Conservation (phyloP, 2,888 invertebrate genomes). For the Lithophane ornitopus region DNA sequence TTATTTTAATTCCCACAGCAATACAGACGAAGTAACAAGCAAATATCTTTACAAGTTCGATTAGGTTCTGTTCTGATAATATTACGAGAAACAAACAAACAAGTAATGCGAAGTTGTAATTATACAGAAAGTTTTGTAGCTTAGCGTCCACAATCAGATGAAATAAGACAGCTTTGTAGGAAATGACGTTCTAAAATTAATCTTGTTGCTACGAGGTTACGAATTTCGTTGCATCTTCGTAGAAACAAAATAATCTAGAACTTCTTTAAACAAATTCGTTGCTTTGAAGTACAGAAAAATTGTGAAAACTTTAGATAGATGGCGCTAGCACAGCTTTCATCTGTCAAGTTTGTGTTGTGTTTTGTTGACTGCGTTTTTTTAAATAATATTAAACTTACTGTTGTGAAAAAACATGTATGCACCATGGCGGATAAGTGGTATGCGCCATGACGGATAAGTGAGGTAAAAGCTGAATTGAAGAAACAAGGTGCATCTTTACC, state of each 20-base stretch:
- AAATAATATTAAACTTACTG: no score
- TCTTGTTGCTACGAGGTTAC: slow-evolving; percentile 48
- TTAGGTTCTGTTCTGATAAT: slow-evolving; percentile 27
- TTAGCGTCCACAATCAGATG: slow-evolving; percentile 5
- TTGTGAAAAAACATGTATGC: no score
- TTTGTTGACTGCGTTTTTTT: no score
- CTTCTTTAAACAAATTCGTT: background rate
- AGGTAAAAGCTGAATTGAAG: no score
- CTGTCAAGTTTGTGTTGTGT: no score
- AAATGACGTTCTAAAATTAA: slow-evolving; percentile 30
- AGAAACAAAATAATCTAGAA: slow-evolving; percentile 14
- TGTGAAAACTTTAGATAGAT: no score
- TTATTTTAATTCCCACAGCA: slow-evolving; percentile 27
- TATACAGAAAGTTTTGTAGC: background rate
- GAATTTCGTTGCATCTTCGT: slow-evolving; percentile 51
- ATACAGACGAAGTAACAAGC: slow-evolving; percentile 32
- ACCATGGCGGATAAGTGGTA: no score
- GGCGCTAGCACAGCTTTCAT: no score
- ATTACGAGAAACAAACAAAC: slow-evolving; percentile 11
- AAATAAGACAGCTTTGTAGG: slow-evolving; percentile 4
- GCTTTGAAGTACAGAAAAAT: background rate
- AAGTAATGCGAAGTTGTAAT: slow-evolving; percentile 9
- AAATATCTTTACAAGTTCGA: slow-evolving; percentile 45
- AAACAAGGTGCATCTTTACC: no score
- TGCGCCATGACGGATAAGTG: no score